Evolutionary conservation across 2,113 vertebrate genomes (phyloP), one percentile per base, ranked within the genome.

Genomic region (Ursus arctos): DNA sequence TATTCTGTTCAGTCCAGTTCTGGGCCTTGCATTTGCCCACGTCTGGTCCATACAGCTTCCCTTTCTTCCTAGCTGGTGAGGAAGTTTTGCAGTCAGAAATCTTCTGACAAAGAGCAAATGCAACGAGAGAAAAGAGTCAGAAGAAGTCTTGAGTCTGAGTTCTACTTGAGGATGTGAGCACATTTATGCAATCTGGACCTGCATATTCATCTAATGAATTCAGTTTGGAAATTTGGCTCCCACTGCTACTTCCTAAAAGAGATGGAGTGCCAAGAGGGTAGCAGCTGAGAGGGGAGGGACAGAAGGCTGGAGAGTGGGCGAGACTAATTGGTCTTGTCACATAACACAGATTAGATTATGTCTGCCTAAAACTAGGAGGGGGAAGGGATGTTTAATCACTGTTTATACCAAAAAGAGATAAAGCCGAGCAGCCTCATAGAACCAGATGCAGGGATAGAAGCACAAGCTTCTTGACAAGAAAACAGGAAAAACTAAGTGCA

Each of bases 161-260:
- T 97, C 95, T 72, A 83, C 84, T 97, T 97, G 59, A 61, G 88
- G 59, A 94, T 94, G 59, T 81, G 91, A 97, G 94, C 96, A 87
- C 76, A 91, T 97, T 97, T 55, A 63, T 91, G 84, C 97, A 94
- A 97, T 97, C 96, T 98, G 91, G 95, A 96, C 97, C 91, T 97
- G 96, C 94, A 97, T 95, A 97, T 96, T 97, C 98, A 98, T 95
- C 88, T 93, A 91, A 97, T 96, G 13, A 97, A 98, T 98, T 97
- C 87, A 71, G 72, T 85, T 97, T 95, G 21, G 4, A 93, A 81
- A 94, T 88, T 88, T 98, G 94, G 93, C 88, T 98, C 94, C 97
- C 88, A 79, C 18, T 2, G 28, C 97, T 94, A 92, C 94, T 98
- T 97, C 95, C 61, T 96, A 94, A 95, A 88, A 97, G 85, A 92